These are phyloP conservation scores for Cryptophagus acutangulus DNA, from an alignment of 2,888 invertebrate species.

Conservation along the genomic window DNA sequence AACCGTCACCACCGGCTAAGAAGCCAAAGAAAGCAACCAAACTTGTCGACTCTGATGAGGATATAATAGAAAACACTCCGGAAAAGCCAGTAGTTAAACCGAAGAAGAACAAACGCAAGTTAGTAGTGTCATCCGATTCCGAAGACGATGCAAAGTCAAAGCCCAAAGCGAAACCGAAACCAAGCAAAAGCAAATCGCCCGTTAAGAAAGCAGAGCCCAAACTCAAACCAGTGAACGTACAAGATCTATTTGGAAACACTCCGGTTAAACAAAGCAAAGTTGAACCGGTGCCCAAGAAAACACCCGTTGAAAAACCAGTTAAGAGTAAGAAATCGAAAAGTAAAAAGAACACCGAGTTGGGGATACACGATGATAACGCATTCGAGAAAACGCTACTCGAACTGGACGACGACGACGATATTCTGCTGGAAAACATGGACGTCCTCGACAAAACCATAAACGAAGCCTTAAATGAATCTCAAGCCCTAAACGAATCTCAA, in stretches of 20 bases:
- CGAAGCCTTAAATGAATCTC: slow-evolving; percentile 22
- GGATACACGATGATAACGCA: slow-evolving; percentile 61
- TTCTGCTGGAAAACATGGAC: slow-evolving; percentile 39
- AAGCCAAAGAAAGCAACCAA: slow-evolving; percentile 36
- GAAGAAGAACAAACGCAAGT: slow-evolving; percentile 32
- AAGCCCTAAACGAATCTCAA: slow-evolving; percentile 24
- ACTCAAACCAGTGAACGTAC: slow-evolving; percentile 49
- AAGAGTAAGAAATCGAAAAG: slow-evolving; percentile 29
- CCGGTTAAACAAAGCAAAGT: slow-evolving; percentile 55
- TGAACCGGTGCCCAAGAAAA: slow-evolving; percentile 26
- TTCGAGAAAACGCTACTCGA: slow-evolving; percentile 65
- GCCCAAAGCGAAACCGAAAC: slow-evolving; percentile 26
- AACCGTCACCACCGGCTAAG: slow-evolving; percentile 32
- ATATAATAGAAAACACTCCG: slow-evolving; percentile 56
- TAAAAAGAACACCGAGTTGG: slow-evolving; percentile 14
- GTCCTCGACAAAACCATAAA: slow-evolving; percentile 38
- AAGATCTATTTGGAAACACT: slow-evolving; percentile 56
- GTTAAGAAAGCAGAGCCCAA: slow-evolving; percentile 39
- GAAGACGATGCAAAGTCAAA: slow-evolving; percentile 23
- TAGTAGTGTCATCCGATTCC: slow-evolving; percentile 33
- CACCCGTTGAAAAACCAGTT: slow-evolving; percentile 18
- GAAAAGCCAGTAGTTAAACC: slow-evolving; percentile 26
- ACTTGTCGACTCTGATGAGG: slow-evolving; percentile 52
- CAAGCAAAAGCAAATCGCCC: slow-evolving; percentile 35
- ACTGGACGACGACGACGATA: slow-evolving; percentile 56